phyloP scores from a whole-genome alignment of 2,113 vertebrate genomes.

The Larimichthys polyactis region DNA sequence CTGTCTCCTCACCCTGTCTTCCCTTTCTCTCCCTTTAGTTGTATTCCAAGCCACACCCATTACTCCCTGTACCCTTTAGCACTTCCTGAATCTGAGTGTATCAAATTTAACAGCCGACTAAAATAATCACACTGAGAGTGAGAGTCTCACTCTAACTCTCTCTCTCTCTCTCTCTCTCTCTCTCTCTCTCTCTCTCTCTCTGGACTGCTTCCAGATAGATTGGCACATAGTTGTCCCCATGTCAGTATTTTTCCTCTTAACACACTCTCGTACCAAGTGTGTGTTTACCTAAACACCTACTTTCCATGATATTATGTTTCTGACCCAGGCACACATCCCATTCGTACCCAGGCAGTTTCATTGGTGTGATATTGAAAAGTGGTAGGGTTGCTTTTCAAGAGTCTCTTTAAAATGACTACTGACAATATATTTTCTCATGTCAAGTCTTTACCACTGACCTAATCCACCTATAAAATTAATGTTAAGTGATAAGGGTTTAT shows the following conservation, averaged over 20 bases:
- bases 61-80: constrained; percentile 57
- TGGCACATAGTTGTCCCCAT: constrained; percentile 52
- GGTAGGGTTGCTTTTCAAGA: neutral
- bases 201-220: constrained; percentile 59
- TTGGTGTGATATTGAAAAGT: neutral
- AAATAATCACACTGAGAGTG: constrained; percentile 73
- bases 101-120: constrained; percentile 78
- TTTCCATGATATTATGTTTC: constrained; percentile 56
- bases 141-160: neutral
- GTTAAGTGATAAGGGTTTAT: neutral
- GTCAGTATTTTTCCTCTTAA: constrained; percentile 68
- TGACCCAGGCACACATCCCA: constrained; percentile 45
- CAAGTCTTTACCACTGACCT: neutral
- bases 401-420: neutral
- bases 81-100: constrained; percentile 63
- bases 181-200: constrained; percentile 17
- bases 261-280: constrained; percentile 65
- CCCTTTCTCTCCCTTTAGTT: constrained; percentile 47
- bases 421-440: neutral
- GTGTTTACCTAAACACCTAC: constrained; percentile 73
- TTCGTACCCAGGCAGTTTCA: constrained; percentile 8
- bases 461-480: neutral
- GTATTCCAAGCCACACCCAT: constrained; percentile 28
- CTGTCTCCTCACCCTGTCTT: constrained; percentile 16
- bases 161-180: constrained; percentile 30